A percentile compares a stretch with the other conserved stretches of the same genome.
phyloP scores from a whole-genome alignment of 2,797 vertebrate species.

The Lerista edwardsae region DNA sequence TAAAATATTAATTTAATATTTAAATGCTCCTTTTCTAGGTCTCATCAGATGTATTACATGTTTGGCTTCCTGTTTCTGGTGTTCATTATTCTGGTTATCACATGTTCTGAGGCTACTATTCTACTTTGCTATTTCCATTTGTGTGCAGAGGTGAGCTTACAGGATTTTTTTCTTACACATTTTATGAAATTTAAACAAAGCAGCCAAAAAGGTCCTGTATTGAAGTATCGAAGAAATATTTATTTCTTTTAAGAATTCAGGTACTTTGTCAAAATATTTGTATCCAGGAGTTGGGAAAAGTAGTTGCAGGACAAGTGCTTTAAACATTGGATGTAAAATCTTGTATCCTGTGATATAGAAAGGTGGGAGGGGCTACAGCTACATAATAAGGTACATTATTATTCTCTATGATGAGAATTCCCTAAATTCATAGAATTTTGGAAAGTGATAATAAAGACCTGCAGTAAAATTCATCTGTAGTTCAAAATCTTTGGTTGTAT shows the following conservation, averaged over 20 bases:
- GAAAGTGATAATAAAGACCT: background rate
- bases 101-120: slow-evolving; percentile 94
- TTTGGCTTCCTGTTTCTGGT: slow-evolving; percentile 95
- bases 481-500: background rate
- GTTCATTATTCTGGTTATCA: slow-evolving; percentile 94
- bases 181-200: background rate
- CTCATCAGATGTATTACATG: slow-evolving; percentile 98
- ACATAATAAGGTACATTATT: no score
- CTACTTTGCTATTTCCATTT: slow-evolving; percentile 94
- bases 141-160: slow-evolving; percentile 87
- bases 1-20: background rate
- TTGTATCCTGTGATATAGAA: no score
- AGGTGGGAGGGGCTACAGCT: no score
- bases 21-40: slow-evolving; percentile 78
- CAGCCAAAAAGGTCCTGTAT: background rate
- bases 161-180: background rate
- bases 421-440: background rate
- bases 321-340: no score
- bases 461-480: background rate
- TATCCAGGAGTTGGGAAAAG: background rate
- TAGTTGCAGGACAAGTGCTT: background rate
- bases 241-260: background rate
- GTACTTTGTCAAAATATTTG: background rate
- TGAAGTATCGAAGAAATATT: no score
- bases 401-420: background rate